A percentile compares a stretch with the other conserved stretches of the same genome.
Conservation (phyloP, 2,797 vertebrate species). For the Eleutherodactylus coqui region DNA sequence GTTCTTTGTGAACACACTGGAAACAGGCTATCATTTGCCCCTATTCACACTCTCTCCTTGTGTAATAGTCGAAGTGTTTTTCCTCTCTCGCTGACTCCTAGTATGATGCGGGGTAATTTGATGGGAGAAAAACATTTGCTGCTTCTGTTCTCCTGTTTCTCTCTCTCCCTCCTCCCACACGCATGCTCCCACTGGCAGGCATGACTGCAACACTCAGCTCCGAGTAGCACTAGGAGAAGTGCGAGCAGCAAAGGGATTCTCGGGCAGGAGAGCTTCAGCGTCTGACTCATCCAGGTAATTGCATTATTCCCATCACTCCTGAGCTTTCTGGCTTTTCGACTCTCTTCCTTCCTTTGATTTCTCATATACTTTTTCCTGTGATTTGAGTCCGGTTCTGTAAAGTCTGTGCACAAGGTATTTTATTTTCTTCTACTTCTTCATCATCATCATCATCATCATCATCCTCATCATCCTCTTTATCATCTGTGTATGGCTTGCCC, state of each 20-base stretch:
- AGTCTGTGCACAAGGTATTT: slow-evolving; percentile 39
- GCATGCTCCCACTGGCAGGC: slow-evolving; percentile 65
- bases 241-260: slow-evolving; percentile 42
- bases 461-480: neutral
- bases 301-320: slow-evolving; percentile 43
- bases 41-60: slow-evolving; percentile 19
- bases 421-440: slow-evolving; percentile 1
- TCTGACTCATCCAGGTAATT: slow-evolving; percentile 62
- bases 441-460: slow-evolving; percentile 4
- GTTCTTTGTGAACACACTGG: neutral
- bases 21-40: slow-evolving; percentile 18
- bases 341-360: neutral
- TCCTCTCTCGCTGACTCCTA: slow-evolving; percentile 51
- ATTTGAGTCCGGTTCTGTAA: slow-evolving; percentile 8
- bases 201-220: slow-evolving; percentile 61
- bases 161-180: slow-evolving; percentile 60
- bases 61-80: slow-evolving; percentile 41
- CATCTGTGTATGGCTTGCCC: neutral
- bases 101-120: slow-evolving; percentile 55
- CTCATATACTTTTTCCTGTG: slow-evolving; percentile 31
- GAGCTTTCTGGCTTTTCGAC: slow-evolving; percentile 13
- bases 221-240: slow-evolving; percentile 54
- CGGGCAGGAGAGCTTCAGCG: slow-evolving; percentile 46
- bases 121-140: slow-evolving; percentile 62
- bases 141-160: slow-evolving; percentile 36